Percentiles rank a stretch among this genome's conserved stretches.
Evolutionary conservation across 2,888 invertebrate genomes (phyloP).

Genomic region (Dryomyza anilis): DNA sequence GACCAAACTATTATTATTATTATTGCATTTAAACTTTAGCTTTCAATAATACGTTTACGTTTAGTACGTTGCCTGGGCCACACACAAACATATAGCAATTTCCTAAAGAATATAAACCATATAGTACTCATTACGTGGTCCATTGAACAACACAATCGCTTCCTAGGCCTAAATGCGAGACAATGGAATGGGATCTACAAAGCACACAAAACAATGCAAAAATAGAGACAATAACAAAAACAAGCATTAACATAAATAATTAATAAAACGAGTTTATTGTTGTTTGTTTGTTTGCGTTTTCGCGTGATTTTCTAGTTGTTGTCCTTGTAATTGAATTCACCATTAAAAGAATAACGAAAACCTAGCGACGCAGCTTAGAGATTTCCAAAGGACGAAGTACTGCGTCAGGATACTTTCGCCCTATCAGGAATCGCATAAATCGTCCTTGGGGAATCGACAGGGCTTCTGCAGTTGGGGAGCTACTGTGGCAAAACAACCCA

Average conservation of each 20-base stretch:
- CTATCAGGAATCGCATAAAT: constrained; percentile 53
- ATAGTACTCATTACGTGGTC: constrained; percentile 7
- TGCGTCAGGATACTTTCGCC: constrained; percentile 26
- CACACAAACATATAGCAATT: no score
- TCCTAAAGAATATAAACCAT: no score
- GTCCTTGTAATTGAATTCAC: constrained; percentile 20
- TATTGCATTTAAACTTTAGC: neutral
- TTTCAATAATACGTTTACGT: no score
- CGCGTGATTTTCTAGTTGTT: constrained; percentile 36
- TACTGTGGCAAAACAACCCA: no score
- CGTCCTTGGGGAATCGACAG: constrained; percentile 48
- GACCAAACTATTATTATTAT: no score
- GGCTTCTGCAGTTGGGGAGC: neutral
- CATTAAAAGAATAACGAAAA: constrained; percentile 21
- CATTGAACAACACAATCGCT: constrained; percentile 11
- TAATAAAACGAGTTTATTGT: constrained; percentile 17
- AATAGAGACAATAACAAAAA: neutral
- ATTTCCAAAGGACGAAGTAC: neutral
- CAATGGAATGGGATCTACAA: neutral
- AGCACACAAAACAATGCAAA: neutral
- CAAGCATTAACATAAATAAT: constrained; percentile 25
- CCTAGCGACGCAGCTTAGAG: neutral
- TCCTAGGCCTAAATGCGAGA: neutral
- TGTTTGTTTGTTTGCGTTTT: constrained; percentile 24
- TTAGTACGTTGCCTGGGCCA: no score